Percentiles rank a stretch among this genome's conserved stretches.
phyloP scores from a whole-genome alignment of 1,140 invertebrate genomes.

The Stratiolaelaps scimitus region DNA sequence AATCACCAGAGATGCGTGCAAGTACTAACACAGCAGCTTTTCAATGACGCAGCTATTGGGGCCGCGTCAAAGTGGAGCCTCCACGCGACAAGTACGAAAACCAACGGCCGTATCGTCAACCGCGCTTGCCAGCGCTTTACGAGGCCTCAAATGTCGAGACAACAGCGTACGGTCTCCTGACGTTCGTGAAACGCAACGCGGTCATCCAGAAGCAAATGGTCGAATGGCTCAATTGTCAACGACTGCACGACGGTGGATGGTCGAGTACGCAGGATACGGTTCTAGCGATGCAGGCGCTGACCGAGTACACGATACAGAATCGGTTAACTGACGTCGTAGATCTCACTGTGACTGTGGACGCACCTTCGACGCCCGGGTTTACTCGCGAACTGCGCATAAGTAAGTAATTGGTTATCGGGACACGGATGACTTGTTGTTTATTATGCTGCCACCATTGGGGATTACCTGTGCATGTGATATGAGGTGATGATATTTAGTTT shows the following conservation, averaged over 20 bases:
- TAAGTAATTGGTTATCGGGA: slow-evolving; percentile 7
- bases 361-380: slow-evolving; percentile 58
- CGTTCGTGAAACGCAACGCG: slow-evolving; percentile 69
- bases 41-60: slow-evolving; percentile 67
- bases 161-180: slow-evolving; percentile 78
- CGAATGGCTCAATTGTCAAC: slow-evolving; percentile 79
- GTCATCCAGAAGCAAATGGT: slow-evolving; percentile 68
- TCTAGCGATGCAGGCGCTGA: slow-evolving; percentile 71
- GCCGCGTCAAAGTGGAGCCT: slow-evolving; percentile 56
- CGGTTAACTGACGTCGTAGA: slow-evolving; percentile 73
- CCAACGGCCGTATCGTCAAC: slow-evolving; percentile 74
- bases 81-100: slow-evolving; percentile 72
- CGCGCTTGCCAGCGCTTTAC: slow-evolving; percentile 68
- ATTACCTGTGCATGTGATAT: neutral
- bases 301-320: slow-evolving; percentile 72
- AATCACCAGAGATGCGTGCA: too few species aligned
- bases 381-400: slow-evolving; percentile 48
- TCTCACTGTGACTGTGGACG: slow-evolving; percentile 64
- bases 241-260: slow-evolving; percentile 83
- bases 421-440: neutral
- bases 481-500: neutral
- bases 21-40: neutral
- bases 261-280: slow-evolving; percentile 85
- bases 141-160: slow-evolving; percentile 83
- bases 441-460: neutral